phyloP scores from a whole-genome alignment of 2,888 invertebrate genomes.

The Scelioninae gen. 2 region DNA sequence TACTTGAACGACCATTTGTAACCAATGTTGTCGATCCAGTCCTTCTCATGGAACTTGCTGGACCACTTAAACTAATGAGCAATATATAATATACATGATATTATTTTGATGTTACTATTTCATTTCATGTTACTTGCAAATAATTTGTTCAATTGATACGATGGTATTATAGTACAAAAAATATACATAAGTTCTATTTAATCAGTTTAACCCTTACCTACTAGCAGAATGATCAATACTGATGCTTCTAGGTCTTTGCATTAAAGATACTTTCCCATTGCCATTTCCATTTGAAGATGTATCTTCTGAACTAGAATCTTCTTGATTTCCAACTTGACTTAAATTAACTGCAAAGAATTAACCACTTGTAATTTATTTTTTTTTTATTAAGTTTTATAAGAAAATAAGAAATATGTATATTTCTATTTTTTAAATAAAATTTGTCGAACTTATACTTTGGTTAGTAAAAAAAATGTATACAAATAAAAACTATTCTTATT shows the following conservation, averaged over 20 bases:
- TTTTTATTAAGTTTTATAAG: too few species aligned
- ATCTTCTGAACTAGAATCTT: conserved; percentile 90
- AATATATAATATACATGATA: not conserved
- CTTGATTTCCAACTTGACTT: conserved; percentile 81
- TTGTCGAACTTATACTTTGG: too few species aligned
- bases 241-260: conserved; percentile 81
- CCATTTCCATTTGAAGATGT: conserved; percentile 75
- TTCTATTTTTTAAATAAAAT: too few species aligned
- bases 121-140: too few species aligned
- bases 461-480: too few species aligned
- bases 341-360: conserved; percentile 79
- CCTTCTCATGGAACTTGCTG: conserved; percentile 67
- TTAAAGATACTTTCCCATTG: conserved; percentile 78
- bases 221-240: conserved; percentile 78
- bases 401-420: too few species aligned
- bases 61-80: conserved; percentile 65
- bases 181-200: not conserved
- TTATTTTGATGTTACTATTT: too few species aligned
- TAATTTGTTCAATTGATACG: too few species aligned
- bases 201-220: conserved; percentile 61
- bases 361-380: too few species aligned
- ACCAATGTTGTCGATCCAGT: conserved; percentile 69
- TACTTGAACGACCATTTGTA: conserved; percentile 67
- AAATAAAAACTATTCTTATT: too few species aligned
- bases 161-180: too few species aligned